Conservation (phyloP, 2,797 vertebrate genomes). For the Simalia tracyae region DNA sequence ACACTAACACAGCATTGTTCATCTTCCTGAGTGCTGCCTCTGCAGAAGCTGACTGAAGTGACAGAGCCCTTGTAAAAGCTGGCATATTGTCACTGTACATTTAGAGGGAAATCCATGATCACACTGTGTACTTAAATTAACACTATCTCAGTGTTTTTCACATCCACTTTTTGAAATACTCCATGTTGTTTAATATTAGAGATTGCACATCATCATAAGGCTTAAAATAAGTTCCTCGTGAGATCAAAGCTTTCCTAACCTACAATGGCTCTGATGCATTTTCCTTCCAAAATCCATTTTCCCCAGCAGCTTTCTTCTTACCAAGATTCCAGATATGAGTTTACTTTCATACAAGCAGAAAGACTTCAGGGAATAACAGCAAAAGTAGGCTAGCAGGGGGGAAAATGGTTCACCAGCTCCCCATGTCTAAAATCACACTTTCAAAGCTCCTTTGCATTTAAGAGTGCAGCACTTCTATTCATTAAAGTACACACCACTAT, state of each 20-base stretch:
- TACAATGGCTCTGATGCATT: background rate
- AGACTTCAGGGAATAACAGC: background rate
- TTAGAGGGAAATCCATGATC: background rate
- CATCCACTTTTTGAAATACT: background rate
- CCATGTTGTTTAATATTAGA: background rate
- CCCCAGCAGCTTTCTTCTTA: background rate
- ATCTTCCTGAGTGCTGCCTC: background rate
- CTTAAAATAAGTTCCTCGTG: background rate
- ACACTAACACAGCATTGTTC: background rate
- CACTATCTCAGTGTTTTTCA: background rate
- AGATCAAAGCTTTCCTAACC: background rate
- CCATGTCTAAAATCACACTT: background rate
- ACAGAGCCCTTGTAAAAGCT: background rate
- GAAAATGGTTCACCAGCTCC: background rate
- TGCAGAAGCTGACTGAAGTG: background rate
- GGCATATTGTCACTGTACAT: background rate
- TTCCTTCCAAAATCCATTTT: too few species aligned
- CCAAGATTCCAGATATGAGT: background rate
- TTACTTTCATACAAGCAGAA: background rate
- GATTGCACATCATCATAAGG: background rate
- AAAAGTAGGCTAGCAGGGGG: background rate
- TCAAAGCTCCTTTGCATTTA: background rate
- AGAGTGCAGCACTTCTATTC: background rate
- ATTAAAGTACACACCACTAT: background rate
- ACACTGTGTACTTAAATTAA: background rate